Base-by-base conservation (phyloP, 92 coral and sea anemone genomes). In the Phenganax marumi region DNA sequence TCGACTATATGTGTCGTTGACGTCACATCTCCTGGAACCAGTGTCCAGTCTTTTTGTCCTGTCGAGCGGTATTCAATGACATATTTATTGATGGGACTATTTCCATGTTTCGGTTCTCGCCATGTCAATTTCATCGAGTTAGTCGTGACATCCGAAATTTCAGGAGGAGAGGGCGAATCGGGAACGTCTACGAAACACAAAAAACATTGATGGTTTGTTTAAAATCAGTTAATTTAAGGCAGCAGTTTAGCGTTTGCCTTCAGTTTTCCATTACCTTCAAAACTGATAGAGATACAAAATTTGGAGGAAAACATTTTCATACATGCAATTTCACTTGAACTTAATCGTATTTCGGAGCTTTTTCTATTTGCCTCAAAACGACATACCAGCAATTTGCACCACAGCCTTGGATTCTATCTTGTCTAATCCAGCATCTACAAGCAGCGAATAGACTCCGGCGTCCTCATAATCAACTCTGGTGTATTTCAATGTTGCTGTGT, bases 1-100 rank as follows among this genome's bases (percentile, higher is more conserved):
- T 61, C 43, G 60, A 78, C 39, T 33, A 63, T 33, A 78, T 58
- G 26, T 6, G 83, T 58, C 0, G 83, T 78, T 61, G 83, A 17
- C 47, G 83, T 61, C 57, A 78, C 83, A n/a, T 61, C 57, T 13
- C 68, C 83, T 64, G 71, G 25, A 13, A 78, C 83, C 63, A 68
- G 54, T 12, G 72, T 78, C 83, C 83, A 78, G 58, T 78, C 72
- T 68, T 78, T 78, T 16, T 78, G 72, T 47, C 72, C 71, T 1
- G 72, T 78, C 52, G 47, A 48, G 73, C 83, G 83, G 73, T 61
- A 62, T 62, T 78, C 83, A 33, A 78, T 17, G 47, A 78, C 17
- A 73, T 78, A 78, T 13, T 50, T 52, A 33, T 57, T 61, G 25
- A 78, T 63, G 9, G 83, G 73, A 43, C 57, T 39, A 72, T 78